A percentile compares a stretch with the other conserved stretches of the same genome.
These are phyloP conservation scores for Drosophila paranaensis DNA, from an alignment of 2,888 invertebrate genomes.

Conservation along the genomic window DNA sequence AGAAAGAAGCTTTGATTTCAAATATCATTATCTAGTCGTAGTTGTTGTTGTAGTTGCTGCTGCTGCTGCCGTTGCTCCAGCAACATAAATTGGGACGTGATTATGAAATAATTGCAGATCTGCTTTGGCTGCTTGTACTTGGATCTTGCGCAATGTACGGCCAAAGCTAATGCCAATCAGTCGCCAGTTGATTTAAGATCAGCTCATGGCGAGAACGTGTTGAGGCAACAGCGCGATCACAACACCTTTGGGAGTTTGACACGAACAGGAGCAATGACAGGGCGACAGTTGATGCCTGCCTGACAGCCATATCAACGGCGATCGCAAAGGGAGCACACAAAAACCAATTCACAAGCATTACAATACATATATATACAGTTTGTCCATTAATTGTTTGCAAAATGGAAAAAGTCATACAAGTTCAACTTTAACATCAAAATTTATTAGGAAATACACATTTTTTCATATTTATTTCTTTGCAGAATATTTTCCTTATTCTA, in stretches of 20 bases:
- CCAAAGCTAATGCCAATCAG: slow-evolving; percentile 46
- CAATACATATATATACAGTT: not conserved
- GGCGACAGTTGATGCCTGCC: slow-evolving; percentile 52
- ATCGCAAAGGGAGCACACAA: slow-evolving; percentile 32
- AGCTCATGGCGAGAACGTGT: slow-evolving; percentile 40
- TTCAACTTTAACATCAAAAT: no score
- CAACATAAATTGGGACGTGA: slow-evolving; percentile 81
- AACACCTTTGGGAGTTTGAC: slow-evolving; percentile 44
- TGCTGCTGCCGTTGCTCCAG: slow-evolving; percentile 40
- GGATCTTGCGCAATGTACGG: slow-evolving; percentile 64
- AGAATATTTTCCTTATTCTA: no score
- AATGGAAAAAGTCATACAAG: no score
- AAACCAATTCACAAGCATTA: slow-evolving; percentile 6
- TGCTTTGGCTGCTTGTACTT: slow-evolving; percentile 55
- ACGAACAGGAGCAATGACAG: slow-evolving; percentile 70
- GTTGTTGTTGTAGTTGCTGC: slow-evolving; percentile 18
- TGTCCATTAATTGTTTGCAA: no score
- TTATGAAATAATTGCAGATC: slow-evolving; percentile 81
- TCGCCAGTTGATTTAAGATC: slow-evolving; percentile 55
- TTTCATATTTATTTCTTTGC: no score
- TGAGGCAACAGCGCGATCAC: slow-evolving; percentile 33
- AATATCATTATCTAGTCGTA: slow-evolving; percentile 52
- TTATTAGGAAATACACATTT: no score
- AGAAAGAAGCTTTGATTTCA: slow-evolving; percentile 78
- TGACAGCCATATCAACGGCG: slow-evolving; percentile 45